These are phyloP conservation scores for Strongylocentrotus purpuratus DNA, from an alignment of 35 echinoderm and acorn worm species.

Conservation along the genomic window DNA sequence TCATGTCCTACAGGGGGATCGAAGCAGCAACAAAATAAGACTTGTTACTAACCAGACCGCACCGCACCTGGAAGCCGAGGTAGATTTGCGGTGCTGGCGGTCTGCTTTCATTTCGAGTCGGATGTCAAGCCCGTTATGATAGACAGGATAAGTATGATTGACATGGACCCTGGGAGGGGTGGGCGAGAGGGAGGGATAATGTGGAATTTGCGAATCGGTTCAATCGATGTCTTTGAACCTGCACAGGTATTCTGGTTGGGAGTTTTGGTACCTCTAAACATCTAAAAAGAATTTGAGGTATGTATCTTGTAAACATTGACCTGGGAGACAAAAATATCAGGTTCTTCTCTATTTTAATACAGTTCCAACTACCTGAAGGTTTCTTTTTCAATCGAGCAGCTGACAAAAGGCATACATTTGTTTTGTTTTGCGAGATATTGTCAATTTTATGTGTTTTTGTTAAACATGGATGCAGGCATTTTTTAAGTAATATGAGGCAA, in stretches of 20 bases:
- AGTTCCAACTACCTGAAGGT: neutral
- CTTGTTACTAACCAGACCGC: conserved; percentile 3
- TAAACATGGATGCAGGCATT: neutral
- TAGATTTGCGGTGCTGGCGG: neutral
- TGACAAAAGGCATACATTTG: too few relatives aligned
- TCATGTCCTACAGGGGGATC: neutral
- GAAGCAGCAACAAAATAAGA: neutral
- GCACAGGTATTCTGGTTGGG: neutral
- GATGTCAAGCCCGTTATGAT: neutral
- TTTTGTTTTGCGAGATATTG: too few relatives aligned
- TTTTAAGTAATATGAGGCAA: too few relatives aligned
- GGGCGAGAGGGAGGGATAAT: neutral
- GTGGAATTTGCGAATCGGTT: neutral
- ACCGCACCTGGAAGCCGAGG: neutral
- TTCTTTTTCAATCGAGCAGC: neutral
- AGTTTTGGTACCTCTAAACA: neutral
- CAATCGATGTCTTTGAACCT: conserved; percentile 22
- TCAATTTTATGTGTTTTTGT: neutral
- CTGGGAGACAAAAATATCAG: neutral
- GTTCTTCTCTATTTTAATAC: neutral
- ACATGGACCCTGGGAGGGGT: neutral
- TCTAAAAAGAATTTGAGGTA: neutral
- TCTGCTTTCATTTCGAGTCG: neutral
- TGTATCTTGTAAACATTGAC: neutral
- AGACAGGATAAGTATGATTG: conserved; percentile 18